phyloP scores from a whole-genome alignment of 2,888 invertebrate species.

The Tinea semifulvella region DNA sequence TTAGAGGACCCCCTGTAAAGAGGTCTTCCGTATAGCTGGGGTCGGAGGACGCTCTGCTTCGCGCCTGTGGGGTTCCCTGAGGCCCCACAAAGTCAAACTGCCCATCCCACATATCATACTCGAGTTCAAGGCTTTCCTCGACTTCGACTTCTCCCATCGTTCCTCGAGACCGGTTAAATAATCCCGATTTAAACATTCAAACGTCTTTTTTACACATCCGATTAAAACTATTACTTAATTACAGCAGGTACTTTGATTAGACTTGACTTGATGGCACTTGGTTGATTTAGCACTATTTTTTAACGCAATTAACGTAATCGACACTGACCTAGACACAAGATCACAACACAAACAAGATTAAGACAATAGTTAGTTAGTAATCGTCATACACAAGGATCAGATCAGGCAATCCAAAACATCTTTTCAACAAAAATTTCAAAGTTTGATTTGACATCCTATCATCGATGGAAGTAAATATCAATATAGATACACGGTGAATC shows the following conservation, averaged over 20 bases:
- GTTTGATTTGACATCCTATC: slow-evolving; percentile 55
- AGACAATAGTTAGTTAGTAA: slow-evolving; percentile 40
- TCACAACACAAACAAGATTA: too few relatives aligned
- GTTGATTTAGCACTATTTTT: too few relatives aligned
- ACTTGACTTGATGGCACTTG: slow-evolving; percentile 4
- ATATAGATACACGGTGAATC: neutral
- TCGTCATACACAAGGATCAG: slow-evolving; percentile 59
- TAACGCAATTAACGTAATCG: neutral
- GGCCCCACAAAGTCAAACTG: slow-evolving; percentile 86
- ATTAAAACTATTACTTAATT: slow-evolving; percentile 2
- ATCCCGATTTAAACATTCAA: slow-evolving; percentile 58
- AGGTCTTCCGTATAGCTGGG: slow-evolving; percentile 54
- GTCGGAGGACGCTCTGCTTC: slow-evolving; percentile 47
- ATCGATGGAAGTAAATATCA: slow-evolving; percentile 20
- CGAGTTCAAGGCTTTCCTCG: slow-evolving; percentile 74
- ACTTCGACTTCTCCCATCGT: slow-evolving; percentile 57
- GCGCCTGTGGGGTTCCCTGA: slow-evolving; percentile 45
- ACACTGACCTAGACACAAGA: neutral
- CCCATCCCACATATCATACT: slow-evolving; percentile 90
- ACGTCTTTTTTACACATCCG: slow-evolving; percentile 22
- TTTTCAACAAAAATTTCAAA: slow-evolving; percentile 49
- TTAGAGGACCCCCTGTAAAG: slow-evolving; percentile 54
- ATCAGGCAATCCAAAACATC: slow-evolving; percentile 47
- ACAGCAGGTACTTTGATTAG: slow-evolving; percentile 10
- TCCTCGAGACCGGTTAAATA: slow-evolving; percentile 52